Evolutionary conservation across 2,888 invertebrate species (phyloP).

Genomic region (Myathropa florea): DNA sequence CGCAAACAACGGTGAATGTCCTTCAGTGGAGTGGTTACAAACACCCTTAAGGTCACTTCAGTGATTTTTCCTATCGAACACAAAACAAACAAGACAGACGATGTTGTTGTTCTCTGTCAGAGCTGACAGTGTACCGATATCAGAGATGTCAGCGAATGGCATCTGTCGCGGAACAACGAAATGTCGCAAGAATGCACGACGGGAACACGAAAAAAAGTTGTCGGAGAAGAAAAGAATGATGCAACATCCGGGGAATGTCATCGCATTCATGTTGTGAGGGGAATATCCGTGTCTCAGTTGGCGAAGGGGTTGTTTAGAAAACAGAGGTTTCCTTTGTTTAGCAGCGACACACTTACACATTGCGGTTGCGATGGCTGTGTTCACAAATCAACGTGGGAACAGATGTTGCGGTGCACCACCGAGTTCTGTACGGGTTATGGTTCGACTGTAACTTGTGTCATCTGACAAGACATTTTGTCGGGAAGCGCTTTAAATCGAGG

Average conservation of each 20-base stretch:
- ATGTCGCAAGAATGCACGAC: neutral
- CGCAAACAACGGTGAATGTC: neutral
- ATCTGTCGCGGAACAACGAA: constrained; percentile 18
- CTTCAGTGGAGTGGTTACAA: neutral
- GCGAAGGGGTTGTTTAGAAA: too few relatives aligned
- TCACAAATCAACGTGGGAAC: too few relatives aligned
- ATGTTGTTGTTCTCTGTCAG: constrained; percentile 7
- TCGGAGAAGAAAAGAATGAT: neutral
- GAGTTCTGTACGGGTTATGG: too few relatives aligned
- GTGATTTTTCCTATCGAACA: neutral
- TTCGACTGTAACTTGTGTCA: too few relatives aligned
- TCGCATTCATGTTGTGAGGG: constrained; percentile 30
- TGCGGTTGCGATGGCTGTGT: too few relatives aligned
- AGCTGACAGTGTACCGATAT: constrained; percentile 3
- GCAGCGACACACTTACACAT: too few relatives aligned
- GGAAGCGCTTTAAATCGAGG: too few relatives aligned
- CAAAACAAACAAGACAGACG: neutral
- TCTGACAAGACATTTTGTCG: too few relatives aligned
- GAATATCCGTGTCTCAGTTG: constrained; percentile 6
- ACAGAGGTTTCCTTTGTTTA: too few relatives aligned
- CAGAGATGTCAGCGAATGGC: constrained; percentile 32
- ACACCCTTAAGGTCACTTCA: neutral
- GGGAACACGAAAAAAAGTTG: neutral
- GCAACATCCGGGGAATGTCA: constrained; percentile 45
- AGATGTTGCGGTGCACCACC: too few relatives aligned